phyloP scores from a whole-genome alignment of 2,113 vertebrate species.

The Struthio camelus region DNA sequence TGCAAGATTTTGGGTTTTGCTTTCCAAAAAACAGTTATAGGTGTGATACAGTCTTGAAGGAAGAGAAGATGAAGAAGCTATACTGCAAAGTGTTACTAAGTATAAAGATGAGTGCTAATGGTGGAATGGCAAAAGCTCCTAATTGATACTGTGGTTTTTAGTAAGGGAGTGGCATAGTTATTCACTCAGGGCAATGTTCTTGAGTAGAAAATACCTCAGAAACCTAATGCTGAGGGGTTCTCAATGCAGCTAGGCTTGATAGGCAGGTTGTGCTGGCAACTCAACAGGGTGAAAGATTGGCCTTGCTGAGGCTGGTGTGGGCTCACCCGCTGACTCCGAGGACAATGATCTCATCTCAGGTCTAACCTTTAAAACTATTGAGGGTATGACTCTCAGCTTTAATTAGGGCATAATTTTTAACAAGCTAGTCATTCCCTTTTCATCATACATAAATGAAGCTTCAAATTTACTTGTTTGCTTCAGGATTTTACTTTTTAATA shows the following conservation, averaged over 20 bases:
- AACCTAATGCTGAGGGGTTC: background rate
- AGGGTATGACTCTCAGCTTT: background rate
- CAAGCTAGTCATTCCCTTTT: background rate
- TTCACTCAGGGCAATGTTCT: background rate
- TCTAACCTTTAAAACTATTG: background rate
- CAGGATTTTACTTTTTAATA: background rate
- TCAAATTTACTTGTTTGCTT: background rate
- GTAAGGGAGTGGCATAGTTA: background rate
- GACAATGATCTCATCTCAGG: background rate
- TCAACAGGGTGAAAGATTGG: background rate
- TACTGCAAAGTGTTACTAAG: background rate
- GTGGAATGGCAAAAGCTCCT: background rate
- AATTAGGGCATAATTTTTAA: background rate
- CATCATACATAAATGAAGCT: background rate
- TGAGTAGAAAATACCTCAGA: background rate
- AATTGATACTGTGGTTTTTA: background rate
- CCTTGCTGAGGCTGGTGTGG: background rate
- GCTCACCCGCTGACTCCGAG: background rate
- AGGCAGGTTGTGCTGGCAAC: background rate
- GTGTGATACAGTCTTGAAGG: background rate
- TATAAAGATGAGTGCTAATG: background rate
- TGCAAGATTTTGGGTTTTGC: background rate
- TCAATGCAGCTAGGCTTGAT: background rate
- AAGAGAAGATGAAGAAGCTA: background rate
- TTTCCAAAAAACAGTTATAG: background rate